phyloP scores from a whole-genome alignment of 2,888 invertebrate genomes.

The Strigamia maritima region DNA sequence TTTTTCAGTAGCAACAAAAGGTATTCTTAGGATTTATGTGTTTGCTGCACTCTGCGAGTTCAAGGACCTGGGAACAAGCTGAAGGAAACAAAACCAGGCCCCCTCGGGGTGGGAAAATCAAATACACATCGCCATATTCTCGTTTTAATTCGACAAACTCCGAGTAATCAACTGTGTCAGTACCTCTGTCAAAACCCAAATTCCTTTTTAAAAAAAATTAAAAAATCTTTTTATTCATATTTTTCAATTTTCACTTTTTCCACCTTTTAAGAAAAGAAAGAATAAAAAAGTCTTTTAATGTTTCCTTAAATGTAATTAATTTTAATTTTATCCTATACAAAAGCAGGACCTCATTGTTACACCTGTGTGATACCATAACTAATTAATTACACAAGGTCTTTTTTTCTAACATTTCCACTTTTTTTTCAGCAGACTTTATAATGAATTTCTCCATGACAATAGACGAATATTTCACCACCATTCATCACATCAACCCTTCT shows the following conservation, averaged over 20 bases:
- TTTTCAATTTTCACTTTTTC: background rate
- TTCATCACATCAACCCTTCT: background rate
- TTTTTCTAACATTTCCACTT: background rate
- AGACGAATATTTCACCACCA: background rate
- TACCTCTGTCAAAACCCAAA: background rate
- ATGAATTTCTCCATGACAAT: background rate
- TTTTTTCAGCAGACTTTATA: too few species aligned
- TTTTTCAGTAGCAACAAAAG: constrained; percentile 34
- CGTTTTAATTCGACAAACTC: background rate
- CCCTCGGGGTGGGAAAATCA: constrained; percentile 21
- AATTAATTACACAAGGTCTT: background rate
- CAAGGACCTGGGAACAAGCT: constrained; percentile 32
- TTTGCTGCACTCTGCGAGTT: constrained; percentile 13
- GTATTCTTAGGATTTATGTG: constrained; percentile 27
- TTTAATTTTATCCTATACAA: background rate
- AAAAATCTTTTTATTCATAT: background rate
- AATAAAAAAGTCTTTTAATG: background rate
- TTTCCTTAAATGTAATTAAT: background rate
- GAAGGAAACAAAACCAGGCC: background rate
- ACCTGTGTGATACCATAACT: background rate
- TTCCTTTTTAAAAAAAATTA: background rate
- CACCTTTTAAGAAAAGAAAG: background rate
- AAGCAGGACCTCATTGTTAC: background rate
- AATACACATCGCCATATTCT: background rate
- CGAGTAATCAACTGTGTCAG: background rate